Evolutionary conservation across 1,140 invertebrate species (phyloP), one percentile per base, ranked within the genome.

Genomic region (Harpegnathos saltator): DNA sequence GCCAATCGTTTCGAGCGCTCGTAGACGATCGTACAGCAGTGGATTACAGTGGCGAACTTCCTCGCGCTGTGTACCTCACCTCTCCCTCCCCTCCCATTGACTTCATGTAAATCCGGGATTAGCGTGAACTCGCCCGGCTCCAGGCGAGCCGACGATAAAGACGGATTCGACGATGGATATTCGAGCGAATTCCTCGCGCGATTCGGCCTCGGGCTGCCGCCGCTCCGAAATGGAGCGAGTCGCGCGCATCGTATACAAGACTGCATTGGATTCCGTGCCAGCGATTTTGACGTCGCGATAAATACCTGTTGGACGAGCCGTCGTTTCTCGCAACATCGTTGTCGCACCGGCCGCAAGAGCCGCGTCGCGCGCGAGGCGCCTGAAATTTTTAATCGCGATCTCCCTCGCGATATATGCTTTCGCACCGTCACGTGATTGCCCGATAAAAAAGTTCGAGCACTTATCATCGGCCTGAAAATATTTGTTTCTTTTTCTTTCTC

Each of bases 101-200:
- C 22, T 61, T 59, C n/a, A 14, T 50, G 66, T 75, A 82, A 72
- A 82, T 72, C 66, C 61, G 56, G 66, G 68, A 73, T 82, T 82
- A 82, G 19, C 38, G 14, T 74, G 56, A 59, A 38, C 38, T 44
- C 56, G 65, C 33, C 65, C 33, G 68, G 15, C 50, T 56, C 12
- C 44, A 63, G 38, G 17, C 63, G 63, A 68, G 29, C 22, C 74
- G 69, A 82, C 74, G 69, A 82, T 82, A 82, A 73, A 73, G 69
- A 63, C 56, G 56, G 44, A 82, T 29, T 74, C 69, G 44, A 68
- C 75, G 33, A 78, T 44, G n/a, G 63, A 69, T 68, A 78, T 78
- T 68, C 66, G 50, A 44, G 63, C 12, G 33, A 68, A 78, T 78
- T 69, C 63, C 63, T 3, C 22, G 50, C 22, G 50, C 75, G 22